Percentiles rank a stretch among this genome's conserved stretches.
Conservation (phyloP, 2,797 vertebrate genomes). For the Parambassis ranga region DNA sequence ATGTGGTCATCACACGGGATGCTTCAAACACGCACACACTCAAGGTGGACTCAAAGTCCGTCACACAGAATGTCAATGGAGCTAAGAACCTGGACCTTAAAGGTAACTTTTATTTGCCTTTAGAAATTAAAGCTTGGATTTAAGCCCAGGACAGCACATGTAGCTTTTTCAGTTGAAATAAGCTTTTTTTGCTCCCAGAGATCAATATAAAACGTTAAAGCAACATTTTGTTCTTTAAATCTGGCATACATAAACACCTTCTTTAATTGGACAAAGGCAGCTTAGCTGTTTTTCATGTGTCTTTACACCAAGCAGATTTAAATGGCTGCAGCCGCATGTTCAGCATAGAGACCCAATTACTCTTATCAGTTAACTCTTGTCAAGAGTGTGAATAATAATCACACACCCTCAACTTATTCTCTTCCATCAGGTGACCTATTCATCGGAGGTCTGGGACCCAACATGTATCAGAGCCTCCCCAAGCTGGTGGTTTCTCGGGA, state of each 20-base stretch:
- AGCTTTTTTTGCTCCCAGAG: neutral
- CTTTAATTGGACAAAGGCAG: too few relatives aligned
- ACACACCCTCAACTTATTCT: accelerated
- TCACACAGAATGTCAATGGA: conserved; percentile 96
- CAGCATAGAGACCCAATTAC: neutral
- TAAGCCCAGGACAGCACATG: too few relatives aligned
- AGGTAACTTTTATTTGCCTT: conserved; percentile 71
- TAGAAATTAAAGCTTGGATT: neutral
- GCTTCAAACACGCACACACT: conserved; percentile 93
- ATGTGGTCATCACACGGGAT: conserved; percentile 94
- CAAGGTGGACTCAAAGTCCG: conserved; percentile 94
- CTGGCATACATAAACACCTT: neutral
- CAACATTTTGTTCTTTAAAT: neutral
- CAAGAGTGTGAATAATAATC: neutral
- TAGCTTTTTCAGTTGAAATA: neutral
- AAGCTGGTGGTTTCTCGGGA: conserved; percentile 96
- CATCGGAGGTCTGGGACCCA: conserved; percentile 91
- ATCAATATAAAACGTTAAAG: too few relatives aligned
- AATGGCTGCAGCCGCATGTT: neutral
- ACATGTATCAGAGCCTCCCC: conserved; percentile 95
- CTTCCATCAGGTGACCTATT: conserved; percentile 88
- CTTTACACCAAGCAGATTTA: accelerated
- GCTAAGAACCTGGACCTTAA: conserved; percentile 98
- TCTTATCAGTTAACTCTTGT: neutral
- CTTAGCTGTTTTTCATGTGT: neutral